Base-by-base conservation (phyloP, 2,797 vertebrate genomes). In the Myotis myotis region DNA sequence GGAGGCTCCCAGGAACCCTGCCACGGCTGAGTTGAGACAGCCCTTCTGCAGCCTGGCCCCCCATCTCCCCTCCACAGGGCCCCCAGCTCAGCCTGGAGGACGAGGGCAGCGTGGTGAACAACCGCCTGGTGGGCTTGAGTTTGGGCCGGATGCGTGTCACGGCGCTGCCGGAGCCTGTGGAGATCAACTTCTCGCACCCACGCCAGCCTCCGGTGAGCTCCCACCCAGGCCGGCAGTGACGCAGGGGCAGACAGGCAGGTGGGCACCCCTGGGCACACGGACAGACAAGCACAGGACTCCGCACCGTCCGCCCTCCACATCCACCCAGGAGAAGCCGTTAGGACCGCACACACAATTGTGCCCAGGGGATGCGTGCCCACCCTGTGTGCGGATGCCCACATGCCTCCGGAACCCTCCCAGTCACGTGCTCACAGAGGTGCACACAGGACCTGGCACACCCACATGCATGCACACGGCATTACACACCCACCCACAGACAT, bases 81-180 rank as follows among this genome's bases (percentile, higher is more conserved):
- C 44, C 95, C 41, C 84, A 5, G 49, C 78, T 96, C 49, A 57
- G 51, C 51, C 94, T 96, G 64, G 76, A 96, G 1, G 1, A 23
- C 0, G 95, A 92, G 20, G 90, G 81, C 6, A 41, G 44, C 0
- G 82, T 99, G 80, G 80, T 99, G 33, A 94, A 96, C 3, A 76
- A 97, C 44, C 98, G 97, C 0, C 97, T 99, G 94, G 98, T 99
- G 81, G 99, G 98, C 90, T 97, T 99, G 97, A 98, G 97, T 0
- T 97, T 99, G 89, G 98, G 98, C 95, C 98, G 98, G 0, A 97
- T 90, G 3, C 82, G 97, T 49, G 97, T 99, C 93, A 49, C 41
- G 0, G 15, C 98, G 93, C 98, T 99, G 71, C 0, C 23, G 0
- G 97, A 99, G 68, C 98, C 98, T 0, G 89, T 99, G 82, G 98